phyloP scores from a whole-genome alignment of 2,888 invertebrate species.

The Allolobophora icterica region DNA sequence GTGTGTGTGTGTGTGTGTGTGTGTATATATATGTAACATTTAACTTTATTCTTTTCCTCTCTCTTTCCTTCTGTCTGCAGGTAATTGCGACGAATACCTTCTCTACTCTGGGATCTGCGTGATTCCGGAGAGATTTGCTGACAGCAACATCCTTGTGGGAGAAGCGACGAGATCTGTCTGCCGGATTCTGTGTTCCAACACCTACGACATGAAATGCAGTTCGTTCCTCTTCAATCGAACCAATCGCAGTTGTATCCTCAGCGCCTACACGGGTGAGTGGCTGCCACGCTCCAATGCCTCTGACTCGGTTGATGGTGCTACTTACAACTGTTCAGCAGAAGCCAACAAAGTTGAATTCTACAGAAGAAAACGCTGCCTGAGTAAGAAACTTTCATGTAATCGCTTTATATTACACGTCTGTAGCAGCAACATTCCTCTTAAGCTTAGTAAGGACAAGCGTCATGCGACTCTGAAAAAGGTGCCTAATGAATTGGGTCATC shows the following conservation, averaged over 20 bases:
- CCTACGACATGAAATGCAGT: not conserved
- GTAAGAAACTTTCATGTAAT: not conserved
- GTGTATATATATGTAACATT: too few relatives aligned
- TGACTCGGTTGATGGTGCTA: not conserved
- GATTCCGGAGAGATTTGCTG: not conserved
- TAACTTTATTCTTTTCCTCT: too few relatives aligned
- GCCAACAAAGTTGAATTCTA: not conserved
- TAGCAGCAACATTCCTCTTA: too few relatives aligned
- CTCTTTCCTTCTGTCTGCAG: not conserved
- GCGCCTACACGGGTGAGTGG: slow-evolving; percentile 31
- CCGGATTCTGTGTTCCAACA: slow-evolving; percentile 5
- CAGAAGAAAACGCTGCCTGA: not conserved
- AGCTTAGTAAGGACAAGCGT: too few relatives aligned
- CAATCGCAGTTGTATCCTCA: not conserved
- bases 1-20: too few relatives aligned
- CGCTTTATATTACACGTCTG: too few relatives aligned
- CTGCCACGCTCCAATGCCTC: not conserved
- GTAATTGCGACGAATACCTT: not conserved
- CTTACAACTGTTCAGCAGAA: not conserved
- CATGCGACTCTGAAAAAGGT: too few relatives aligned
- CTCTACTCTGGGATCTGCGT: not conserved
- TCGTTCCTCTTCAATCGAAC: slow-evolving; percentile 14
- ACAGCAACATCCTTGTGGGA: not conserved
- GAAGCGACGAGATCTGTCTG: not conserved
- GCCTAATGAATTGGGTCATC: too few relatives aligned